Base-by-base conservation (phyloP, 2,888 invertebrate genomes). In the Creontiades dilutus region DNA sequence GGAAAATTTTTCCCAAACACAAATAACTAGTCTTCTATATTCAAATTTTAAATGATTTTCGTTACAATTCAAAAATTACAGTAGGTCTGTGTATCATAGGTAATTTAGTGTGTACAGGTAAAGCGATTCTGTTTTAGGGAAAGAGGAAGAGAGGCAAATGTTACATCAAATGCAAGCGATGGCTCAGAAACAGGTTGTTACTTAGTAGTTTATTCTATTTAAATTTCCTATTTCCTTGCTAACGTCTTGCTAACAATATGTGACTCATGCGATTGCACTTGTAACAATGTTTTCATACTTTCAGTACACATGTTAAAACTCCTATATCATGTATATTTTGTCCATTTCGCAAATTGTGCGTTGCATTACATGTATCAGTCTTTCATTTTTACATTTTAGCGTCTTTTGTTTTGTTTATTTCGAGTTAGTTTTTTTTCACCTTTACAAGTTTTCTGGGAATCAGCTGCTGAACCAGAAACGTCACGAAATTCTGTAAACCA, bases 131-230 rank as follows among this genome's bases (percentile, higher is more conserved):
- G 94, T 95, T 95, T 94, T 95, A 98, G 98, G 98, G 94, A 98
- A 98, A 95, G 98, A 98, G 94, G 98, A 98, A 94, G 98, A 98
- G 94, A 95, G 98, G 92, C 97, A 97, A 95, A 98, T 98, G 97
- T 97, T 98, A 94, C 98, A 98, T 94, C 98, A 98, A 95, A 98
- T 98, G 97, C 98, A 98, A 94, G 97, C 97, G 92, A 96, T 98
- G 97, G 98, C 98, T 93, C 98, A 98, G 94, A 98, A 98, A 95
- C 98, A 98, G 97, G 98, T 98, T 95, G 94, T 93, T 92, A 92
- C 90, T 61, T 89, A 90, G 91, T 94, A 94, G 92, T 92, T 91
- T 92, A 92, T 91, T 92, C 91, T 92, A 90, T 91, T 91, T 76
- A 89, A 47, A 52, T 37, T 88, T 88, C n/a, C 78, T 88, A 68